Evolutionary conservation across 2,797 vertebrate species (phyloP), one percentile per base, ranked within the genome.

Genomic region (Myoxocephalus aenaeus): DNA sequence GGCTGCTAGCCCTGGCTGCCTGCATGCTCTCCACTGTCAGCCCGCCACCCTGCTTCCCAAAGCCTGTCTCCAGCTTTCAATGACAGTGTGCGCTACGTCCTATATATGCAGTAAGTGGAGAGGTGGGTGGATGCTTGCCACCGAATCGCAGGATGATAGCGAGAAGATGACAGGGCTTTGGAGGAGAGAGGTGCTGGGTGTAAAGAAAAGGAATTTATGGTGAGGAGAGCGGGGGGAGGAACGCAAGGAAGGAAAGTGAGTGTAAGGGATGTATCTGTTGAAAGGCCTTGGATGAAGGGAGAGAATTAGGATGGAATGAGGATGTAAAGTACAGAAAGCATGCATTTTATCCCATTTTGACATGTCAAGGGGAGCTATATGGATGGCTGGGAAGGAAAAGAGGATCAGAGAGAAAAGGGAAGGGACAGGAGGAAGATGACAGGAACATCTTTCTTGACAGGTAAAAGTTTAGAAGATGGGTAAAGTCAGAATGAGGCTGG

Each of bases 71-170:
- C 80, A 77, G 84, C 80, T 82, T 80, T 89, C 87, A 88, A 82
- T 87, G 88, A 89, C 86, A 86, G 83, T 48, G 73, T 71, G 73
- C 22, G 65, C 79, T 65, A 84, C 86, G 88, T 90, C 87, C 89
- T 90, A 89, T 89, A 90, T 92, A 86, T 84, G 83, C 87, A 83
- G 81, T 90, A 88, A 92, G 89, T 89, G 89, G 87, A 89, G 84
- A 87, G 84, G 91, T 90, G 91, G 91, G 92, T 83, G 88, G 90
- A 89, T 85, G 85, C 80, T 87, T 90, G 87, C 88, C 84, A 83
- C 82, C 48, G 86, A 89, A 88, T 84, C 59, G 62, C 71, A 27
- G 75, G 80, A 83, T 88, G 90, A 89, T 86, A 84, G 87, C 48
- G 38, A 87, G 77, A 86, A 81, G 88, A 90, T 90, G 90, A 90